Base-by-base conservation (phyloP, 2,113 vertebrate genomes). In the Onychostoma macrolepis region DNA sequence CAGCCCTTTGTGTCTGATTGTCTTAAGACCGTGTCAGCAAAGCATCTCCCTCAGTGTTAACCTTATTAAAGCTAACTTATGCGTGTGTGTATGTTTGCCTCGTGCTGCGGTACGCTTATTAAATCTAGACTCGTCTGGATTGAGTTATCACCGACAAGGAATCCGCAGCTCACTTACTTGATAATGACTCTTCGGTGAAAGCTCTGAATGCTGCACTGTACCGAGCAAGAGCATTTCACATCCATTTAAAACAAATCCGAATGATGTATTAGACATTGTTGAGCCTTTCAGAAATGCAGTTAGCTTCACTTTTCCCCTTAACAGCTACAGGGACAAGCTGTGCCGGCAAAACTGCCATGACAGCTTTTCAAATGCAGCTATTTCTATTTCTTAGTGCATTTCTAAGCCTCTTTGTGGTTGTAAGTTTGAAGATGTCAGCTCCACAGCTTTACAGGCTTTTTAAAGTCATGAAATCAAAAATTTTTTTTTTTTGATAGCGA, bases 171-270 rank as follows among this genome's bases (percentile, higher is more conserved):
- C 41, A 30, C 41, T 48, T 63, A 30, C 26, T 83, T 83, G 21
- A 83, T 83, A 83, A 83, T 83, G 80, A 83, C 85, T 69, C 58
- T 26, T 69, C 71, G 77, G 28, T 86, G 28, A 65, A 69, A 83
- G 41, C 41, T 28, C 48, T 80, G 48, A 56, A 86, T 80, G 53
- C 76, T 11, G 21, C 36, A 48, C 53, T 87, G n/a, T 69, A 48
- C 26, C 7, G 2, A 26, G 50, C 50, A 38, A 56, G 50, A 79
- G 61, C 15, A 11, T 63, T 80, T 63, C 3, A 15, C 56, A 63
- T 80, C 21, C 12, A 19, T 26, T 50, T 77, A 19, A 26, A 77
- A 28, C 26, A 45, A 17, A 30, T 6, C 78, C 63, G 33, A 80
- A 63, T n/a, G 33, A 36, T 80, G 19, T 80, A 9, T n/a, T 36